phyloP scores from a whole-genome alignment of 2,888 invertebrate genomes.

The Brachypalpus laphriformis region DNA sequence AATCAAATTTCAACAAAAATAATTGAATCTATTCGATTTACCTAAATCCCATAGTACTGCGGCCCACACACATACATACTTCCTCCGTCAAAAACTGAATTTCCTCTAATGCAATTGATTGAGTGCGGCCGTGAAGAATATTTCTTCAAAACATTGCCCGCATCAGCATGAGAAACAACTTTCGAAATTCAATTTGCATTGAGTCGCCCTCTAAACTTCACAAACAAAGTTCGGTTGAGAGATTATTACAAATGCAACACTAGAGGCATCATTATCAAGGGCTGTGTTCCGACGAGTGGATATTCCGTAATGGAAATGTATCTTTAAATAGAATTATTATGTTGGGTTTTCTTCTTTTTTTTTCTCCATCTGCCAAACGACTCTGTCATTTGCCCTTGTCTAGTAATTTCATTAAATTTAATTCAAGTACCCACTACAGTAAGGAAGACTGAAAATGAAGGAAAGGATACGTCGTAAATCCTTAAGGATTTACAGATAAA shows the following conservation, averaged over 20 bases:
- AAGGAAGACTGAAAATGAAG: neutral
- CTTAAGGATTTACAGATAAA: neutral
- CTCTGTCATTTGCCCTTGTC: neutral
- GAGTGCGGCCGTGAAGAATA: neutral
- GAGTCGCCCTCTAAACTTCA: slow-evolving; percentile 17
- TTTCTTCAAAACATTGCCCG: neutral
- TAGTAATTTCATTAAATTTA: slow-evolving; percentile 21
- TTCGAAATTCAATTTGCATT: slow-evolving; percentile 22
- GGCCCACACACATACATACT: too few relatives aligned
- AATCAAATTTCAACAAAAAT: slow-evolving; percentile 12
- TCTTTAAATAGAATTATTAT: slow-evolving; percentile 37
- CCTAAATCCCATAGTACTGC: neutral
- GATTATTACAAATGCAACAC: slow-evolving; percentile 41
- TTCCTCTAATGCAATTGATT: slow-evolving; percentile 5
- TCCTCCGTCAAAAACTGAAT: neutral
- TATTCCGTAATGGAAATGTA: slow-evolving; percentile 20
- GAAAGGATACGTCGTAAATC: neutral
- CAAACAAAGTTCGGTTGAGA: slow-evolving; percentile 35
- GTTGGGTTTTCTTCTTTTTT: slow-evolving; percentile 4
- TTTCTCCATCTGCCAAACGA: too few relatives aligned
- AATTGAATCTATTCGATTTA: slow-evolving; percentile 19
- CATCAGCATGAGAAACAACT: neutral
- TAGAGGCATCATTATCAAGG: slow-evolving; percentile 7
- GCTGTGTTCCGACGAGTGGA: neutral
- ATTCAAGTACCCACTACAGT: slow-evolving; percentile 3